phyloP scores from a whole-genome alignment of 1,140 invertebrate species.

The Phortica variegata region DNA sequence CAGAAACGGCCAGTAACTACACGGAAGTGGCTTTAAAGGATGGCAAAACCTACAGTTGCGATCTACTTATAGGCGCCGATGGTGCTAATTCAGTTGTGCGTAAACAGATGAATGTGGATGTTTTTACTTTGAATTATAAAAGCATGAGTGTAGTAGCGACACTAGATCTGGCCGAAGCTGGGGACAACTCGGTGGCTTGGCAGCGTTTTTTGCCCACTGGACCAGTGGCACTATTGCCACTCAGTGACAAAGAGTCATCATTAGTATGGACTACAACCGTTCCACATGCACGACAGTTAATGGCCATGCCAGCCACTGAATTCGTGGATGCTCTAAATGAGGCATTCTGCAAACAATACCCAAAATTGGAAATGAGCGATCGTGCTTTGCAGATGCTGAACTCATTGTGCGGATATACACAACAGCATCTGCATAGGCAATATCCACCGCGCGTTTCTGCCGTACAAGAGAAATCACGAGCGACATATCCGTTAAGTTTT shows the following conservation, averaged over 20 bases:
- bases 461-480: slow-evolving; percentile 69
- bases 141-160: slow-evolving; percentile 91
- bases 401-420: slow-evolving; percentile 32
- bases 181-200: slow-evolving; percentile 86
- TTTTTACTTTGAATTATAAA: slow-evolving; percentile 80
- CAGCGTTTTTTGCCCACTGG: slow-evolving; percentile 91
- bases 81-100: slow-evolving; percentile 86
- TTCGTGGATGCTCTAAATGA: slow-evolving; percentile 91
- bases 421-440: slow-evolving; percentile 60
- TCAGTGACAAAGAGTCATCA: slow-evolving; percentile 75
- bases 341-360: slow-evolving; percentile 76
- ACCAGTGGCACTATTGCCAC: slow-evolving; percentile 87
- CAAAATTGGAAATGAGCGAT: slow-evolving; percentile 59
- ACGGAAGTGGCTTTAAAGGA: slow-evolving; percentile 60
- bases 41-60: slow-evolving; percentile 62
- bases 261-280: slow-evolving; percentile 88
- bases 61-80: slow-evolving; percentile 86
- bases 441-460: slow-evolving; percentile 76
- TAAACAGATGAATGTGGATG: slow-evolving; percentile 74
- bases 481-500: slow-evolving; percentile 89
- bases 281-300: slow-evolving; percentile 71
- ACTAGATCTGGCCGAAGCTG: slow-evolving; percentile 69
- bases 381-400: slow-evolving; percentile 59
- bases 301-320: slow-evolving; percentile 69
- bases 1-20: slow-evolving; percentile 21